Conservation (phyloP, 2,113 vertebrate species). For the Mobula hypostoma region DNA sequence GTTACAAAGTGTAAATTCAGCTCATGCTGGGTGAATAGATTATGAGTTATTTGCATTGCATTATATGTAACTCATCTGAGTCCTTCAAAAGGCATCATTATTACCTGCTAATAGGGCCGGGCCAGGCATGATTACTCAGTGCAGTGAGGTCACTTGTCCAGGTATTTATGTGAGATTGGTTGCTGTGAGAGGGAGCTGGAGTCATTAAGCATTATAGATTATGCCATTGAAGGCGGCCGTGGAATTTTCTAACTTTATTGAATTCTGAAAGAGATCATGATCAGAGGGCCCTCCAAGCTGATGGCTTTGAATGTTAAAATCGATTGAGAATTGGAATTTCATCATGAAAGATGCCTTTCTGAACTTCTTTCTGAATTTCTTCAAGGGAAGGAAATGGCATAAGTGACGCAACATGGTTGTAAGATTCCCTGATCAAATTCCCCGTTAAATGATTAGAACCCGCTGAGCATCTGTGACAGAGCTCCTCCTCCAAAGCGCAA, state of each 20-base stretch:
- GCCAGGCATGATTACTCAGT: background rate
- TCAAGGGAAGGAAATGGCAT: background rate
- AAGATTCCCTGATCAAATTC: background rate
- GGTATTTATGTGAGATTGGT: background rate
- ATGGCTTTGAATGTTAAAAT: background rate
- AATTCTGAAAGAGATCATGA: background rate
- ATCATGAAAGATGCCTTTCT: background rate
- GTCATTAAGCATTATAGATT: background rate
- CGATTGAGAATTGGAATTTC: background rate
- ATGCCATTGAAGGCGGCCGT: background rate
- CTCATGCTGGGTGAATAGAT: background rate
- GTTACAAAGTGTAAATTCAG: background rate
- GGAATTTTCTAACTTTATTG: background rate
- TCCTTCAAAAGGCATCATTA: background rate
- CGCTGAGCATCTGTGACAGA: background rate
- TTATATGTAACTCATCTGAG: background rate
- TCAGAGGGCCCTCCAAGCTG: background rate
- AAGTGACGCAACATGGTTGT: background rate
- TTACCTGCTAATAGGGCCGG: background rate
- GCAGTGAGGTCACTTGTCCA: background rate
- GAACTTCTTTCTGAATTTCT: background rate
- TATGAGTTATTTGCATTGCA: background rate
- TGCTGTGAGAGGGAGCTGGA: background rate
- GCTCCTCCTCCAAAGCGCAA: background rate
- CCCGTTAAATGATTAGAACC: background rate